Base-by-base conservation (phyloP, 2,888 invertebrate genomes). In the Mallateleia sp. region DNA sequence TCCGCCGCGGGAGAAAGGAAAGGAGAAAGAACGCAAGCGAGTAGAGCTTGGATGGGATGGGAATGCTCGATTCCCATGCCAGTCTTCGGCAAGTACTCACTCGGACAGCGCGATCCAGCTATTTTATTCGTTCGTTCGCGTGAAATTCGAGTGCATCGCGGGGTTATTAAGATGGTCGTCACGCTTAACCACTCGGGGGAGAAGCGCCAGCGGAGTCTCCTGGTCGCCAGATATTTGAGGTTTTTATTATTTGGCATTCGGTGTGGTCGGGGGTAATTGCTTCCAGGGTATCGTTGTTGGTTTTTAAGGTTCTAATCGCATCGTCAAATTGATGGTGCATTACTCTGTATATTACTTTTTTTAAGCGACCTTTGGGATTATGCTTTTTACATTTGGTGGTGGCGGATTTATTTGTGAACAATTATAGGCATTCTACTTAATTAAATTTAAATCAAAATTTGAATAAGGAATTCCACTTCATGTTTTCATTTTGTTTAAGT, bases 71-170 rank as follows among this genome's bases (percentile, higher is more conserved):
- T 85, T 80, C 78, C 45, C 75, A 69, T 28, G 92, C 90, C 93
- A 94, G 93, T 94, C 91, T 89, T 91, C 91, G 90, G 87, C 89
- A 84, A 91, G 91, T 91, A 91, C 90, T 93, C 92, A 92, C 89
- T 89, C 91, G 85, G 91, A 91, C 91, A 91, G 87, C 56, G 50
- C 20, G 25, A 32, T 28, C 20, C 18, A 24, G 11, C 72, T 18
- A 47, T 18, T 47, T 32, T 18, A 8, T 47, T 14, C n/a, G 56
- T 47, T 52, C 67, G 47, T 25, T 58, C 25, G 25, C 34, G 34
- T 34, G 58, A 38, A 38, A 38, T 38, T 14, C 2, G 38, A 38
- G 38, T 38, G 38, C 5, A 38, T 38, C 11, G 38, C 38, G 38
- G 38, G 38, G 5, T 38, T 62, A 20, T 52, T 47, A 69, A 69